These are phyloP conservation scores for Glomeris marginata DNA, from an alignment of 2,888 invertebrate species.

Conservation along the genomic window DNA sequence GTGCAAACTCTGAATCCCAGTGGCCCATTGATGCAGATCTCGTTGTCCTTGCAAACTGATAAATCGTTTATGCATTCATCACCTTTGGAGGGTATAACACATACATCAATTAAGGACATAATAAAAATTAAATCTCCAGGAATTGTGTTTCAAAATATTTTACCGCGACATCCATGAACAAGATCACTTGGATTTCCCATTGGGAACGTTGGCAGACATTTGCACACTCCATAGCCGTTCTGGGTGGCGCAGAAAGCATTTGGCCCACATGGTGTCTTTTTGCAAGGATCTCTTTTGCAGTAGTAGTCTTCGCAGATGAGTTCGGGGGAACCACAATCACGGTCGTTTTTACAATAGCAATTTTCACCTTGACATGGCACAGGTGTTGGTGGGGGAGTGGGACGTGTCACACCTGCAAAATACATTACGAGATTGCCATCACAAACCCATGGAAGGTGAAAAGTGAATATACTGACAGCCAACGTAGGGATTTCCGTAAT, in stretches of 20 bases:
- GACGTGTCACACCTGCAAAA: constrained; percentile 3
- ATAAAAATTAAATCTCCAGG: constrained; percentile 11
- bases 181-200: constrained; percentile 20
- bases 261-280: constrained; percentile 74
- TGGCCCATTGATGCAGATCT: constrained; percentile 46
- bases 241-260: constrained; percentile 68
- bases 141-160: background rate
- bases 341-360: constrained; percentile 11
- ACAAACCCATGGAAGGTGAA: background rate
- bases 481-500: constrained; percentile 72
- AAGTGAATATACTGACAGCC: constrained; percentile 7
- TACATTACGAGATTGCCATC: background rate
- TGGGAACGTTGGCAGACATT: constrained; percentile 49
- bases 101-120: background rate
- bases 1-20: constrained; percentile 13
- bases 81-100: constrained; percentile 30
- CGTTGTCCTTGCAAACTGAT: constrained; percentile 56
- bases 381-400: constrained; percentile 1
- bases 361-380: constrained; percentile 8
- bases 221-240: constrained; percentile 54
- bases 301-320: constrained; percentile 11
- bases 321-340: constrained; percentile 9
- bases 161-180: constrained; percentile 19
- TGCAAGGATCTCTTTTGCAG: constrained; percentile 46
- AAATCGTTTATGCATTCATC: constrained; percentile 66